A percentile compares a stretch with the other conserved stretches of the same genome.
These are phyloP conservation scores for Sebastiscus albofasciatus DNA, from an alignment of 2,797 vertebrate species.

Conservation along the genomic window DNA sequence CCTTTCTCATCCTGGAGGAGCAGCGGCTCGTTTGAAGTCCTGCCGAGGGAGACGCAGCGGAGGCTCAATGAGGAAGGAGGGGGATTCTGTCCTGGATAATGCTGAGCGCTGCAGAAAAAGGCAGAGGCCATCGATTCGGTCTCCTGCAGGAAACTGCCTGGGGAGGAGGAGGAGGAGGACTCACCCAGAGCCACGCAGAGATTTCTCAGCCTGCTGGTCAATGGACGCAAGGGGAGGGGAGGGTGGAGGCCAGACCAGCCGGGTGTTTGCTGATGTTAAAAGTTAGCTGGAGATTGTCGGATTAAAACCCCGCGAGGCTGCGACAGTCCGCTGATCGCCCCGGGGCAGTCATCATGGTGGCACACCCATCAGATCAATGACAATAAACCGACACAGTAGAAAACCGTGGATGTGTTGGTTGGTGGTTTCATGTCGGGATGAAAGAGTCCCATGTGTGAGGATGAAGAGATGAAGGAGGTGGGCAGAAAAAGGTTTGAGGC, in stretches of 20 bases:
- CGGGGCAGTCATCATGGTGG: slow-evolving; percentile 48
- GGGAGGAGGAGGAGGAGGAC: slow-evolving; percentile 26
- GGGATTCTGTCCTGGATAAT: slow-evolving; percentile 59
- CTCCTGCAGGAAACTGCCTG: slow-evolving; percentile 57
- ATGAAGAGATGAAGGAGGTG: slow-evolving; percentile 24
- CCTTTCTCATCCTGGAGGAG: slow-evolving; percentile 58
- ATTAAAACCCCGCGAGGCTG: slow-evolving; percentile 21
- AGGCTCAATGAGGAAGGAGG: slow-evolving; percentile 25
- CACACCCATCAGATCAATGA: slow-evolving; percentile 42
- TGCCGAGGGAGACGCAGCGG: slow-evolving; percentile 42
- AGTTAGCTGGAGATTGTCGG: slow-evolving; percentile 56
- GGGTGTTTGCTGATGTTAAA: slow-evolving; percentile 53
- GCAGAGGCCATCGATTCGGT: slow-evolving; percentile 66
- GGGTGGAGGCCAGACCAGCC: slow-evolving; percentile 1
- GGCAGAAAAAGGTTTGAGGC: slow-evolving; percentile 36
- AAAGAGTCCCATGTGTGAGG: not conserved
- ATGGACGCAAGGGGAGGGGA: slow-evolving; percentile 14
- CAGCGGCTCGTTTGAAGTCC: slow-evolving; percentile 67
- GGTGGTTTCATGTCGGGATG: not conserved
- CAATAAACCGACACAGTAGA: not conserved
- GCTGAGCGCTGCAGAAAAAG: slow-evolving; percentile 74
- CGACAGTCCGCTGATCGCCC: not conserved
- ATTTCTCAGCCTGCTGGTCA: slow-evolving; percentile 60
- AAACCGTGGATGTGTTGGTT: not conserved
- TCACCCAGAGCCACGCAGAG: slow-evolving; percentile 43